A percentile compares a stretch with the other conserved stretches of the same genome.
Evolutionary conservation across 2,113 vertebrate genomes (phyloP).

Genomic region (Arenaria interpres): DNA sequence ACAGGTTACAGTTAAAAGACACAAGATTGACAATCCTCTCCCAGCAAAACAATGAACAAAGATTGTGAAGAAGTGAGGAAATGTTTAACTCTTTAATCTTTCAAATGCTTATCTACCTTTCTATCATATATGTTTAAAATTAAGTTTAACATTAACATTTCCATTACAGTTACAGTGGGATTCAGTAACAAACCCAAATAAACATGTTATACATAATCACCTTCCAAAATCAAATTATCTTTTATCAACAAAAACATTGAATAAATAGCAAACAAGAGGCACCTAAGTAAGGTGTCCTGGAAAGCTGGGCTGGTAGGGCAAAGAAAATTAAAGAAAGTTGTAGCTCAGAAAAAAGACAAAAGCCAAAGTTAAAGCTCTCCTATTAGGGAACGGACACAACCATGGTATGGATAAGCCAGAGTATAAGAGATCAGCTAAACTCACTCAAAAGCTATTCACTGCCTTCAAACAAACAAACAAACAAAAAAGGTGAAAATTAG

Average conservation of each 20-base stretch:
- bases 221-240: background rate
- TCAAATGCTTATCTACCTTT: background rate
- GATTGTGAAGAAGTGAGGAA: background rate
- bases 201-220: fast-evolving
- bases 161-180: background rate
- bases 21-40: background rate
- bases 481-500: background rate
- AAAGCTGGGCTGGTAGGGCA: background rate
- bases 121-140: background rate
- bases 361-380: background rate
- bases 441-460: background rate
- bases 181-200: background rate
- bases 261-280: background rate
- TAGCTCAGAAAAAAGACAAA: background rate
- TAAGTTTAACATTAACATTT: background rate
- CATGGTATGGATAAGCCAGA: background rate
- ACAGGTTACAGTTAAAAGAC: background rate
- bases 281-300: background rate
- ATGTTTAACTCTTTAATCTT: background rate
- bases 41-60: background rate
- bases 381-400: background rate
- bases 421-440: background rate
- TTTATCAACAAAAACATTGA: background rate
- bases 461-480: background rate
- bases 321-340: background rate